Percentiles rank a stretch among this genome's conserved stretches.
These are phyloP conservation scores for Luehdorfia chinensis DNA, from an alignment of 1,140 invertebrate species.

Conservation along the genomic window DNA sequence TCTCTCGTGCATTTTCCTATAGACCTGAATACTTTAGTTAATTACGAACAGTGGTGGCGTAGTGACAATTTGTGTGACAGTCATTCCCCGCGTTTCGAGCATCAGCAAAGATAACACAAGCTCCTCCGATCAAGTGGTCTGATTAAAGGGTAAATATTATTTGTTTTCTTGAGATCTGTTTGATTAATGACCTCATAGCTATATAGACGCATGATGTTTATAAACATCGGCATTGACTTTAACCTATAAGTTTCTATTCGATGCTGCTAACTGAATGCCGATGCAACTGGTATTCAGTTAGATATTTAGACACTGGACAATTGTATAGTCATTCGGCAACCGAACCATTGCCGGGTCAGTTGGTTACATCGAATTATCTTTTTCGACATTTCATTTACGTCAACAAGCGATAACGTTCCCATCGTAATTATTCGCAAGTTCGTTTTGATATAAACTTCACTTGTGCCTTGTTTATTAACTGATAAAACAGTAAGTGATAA, in stretches of 20 bases:
- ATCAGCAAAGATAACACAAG: constrained; percentile 65
- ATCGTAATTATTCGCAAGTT: constrained; percentile 24
- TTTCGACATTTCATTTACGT: constrained; percentile 40
- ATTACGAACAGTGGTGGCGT: constrained; percentile 68
- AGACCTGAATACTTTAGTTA: constrained; percentile 43
- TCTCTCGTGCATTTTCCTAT: constrained; percentile 62
- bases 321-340: not conserved
- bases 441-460: constrained; percentile 23
- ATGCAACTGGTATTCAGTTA: no score
- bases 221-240: constrained; percentile 5
- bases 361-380: constrained; percentile 28
- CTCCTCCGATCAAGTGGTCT: constrained; percentile 38
- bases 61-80: constrained; percentile 72
- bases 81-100: constrained; percentile 65
- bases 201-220: constrained; percentile 3
- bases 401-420: constrained; percentile 33
- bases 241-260: not conserved
- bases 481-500: constrained; percentile 7
- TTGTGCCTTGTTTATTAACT: constrained; percentile 15
- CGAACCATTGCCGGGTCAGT: constrained; percentile 5
- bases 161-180: constrained; percentile 25
- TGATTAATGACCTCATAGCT: constrained; percentile 8
- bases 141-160: constrained; percentile 67
- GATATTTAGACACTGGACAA: not conserved
- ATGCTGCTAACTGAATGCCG: no score